Evolutionary conservation across 2,888 invertebrate species (phyloP).

Genomic region (Cryptocephalus moraei): DNA sequence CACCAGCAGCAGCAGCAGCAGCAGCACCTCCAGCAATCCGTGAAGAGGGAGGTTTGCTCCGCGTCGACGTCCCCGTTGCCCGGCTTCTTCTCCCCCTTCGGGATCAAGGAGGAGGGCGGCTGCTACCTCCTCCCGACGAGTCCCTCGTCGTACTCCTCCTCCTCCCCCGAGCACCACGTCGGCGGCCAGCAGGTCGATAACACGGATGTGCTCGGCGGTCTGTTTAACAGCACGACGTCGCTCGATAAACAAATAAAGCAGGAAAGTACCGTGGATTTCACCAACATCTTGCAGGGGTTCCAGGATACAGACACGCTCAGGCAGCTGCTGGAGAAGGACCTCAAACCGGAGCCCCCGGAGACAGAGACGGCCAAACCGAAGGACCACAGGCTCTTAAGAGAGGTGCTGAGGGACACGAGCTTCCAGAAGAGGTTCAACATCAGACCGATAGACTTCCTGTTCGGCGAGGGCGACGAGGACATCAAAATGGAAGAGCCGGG

Average conservation of each 20-base stretch:
- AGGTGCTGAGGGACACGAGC: slow-evolving; percentile 73
- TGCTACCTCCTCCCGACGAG: slow-evolving; percentile 31
- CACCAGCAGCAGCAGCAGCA: slow-evolving; percentile 24
- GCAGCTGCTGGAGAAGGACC: slow-evolving; percentile 23
- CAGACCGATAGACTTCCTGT: slow-evolving; percentile 61
- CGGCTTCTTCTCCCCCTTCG: slow-evolving; percentile 42
- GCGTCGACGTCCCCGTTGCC: slow-evolving; percentile 40
- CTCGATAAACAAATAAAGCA: slow-evolving; percentile 38
- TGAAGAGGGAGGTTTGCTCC: slow-evolving; percentile 45
- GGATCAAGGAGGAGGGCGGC: slow-evolving; percentile 31
- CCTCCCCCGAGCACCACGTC: slow-evolving; percentile 22
- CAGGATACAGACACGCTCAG: slow-evolving; percentile 27
- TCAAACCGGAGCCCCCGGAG: slow-evolving; percentile 20
- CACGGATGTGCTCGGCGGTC: slow-evolving; percentile 25
- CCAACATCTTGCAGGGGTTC: slow-evolving; percentile 48
- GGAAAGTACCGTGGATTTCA: slow-evolving; percentile 53
- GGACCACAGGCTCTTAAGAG: slow-evolving; percentile 67
- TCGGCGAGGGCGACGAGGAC: slow-evolving; percentile 36
- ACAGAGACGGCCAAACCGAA: slow-evolving; percentile 35
- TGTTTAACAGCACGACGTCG: slow-evolving; percentile 21
- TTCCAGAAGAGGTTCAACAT: slow-evolving; percentile 78
- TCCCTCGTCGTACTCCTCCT: slow-evolving; percentile 24
- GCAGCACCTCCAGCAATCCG: slow-evolving; percentile 24
- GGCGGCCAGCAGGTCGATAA: slow-evolving; percentile 18
- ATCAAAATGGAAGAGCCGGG: slow-evolving; percentile 62